Evolutionary conservation across 1,140 invertebrate genomes (phyloP), one percentile per base, ranked within the genome.

Genomic region (Bradynema listronoti): DNA sequence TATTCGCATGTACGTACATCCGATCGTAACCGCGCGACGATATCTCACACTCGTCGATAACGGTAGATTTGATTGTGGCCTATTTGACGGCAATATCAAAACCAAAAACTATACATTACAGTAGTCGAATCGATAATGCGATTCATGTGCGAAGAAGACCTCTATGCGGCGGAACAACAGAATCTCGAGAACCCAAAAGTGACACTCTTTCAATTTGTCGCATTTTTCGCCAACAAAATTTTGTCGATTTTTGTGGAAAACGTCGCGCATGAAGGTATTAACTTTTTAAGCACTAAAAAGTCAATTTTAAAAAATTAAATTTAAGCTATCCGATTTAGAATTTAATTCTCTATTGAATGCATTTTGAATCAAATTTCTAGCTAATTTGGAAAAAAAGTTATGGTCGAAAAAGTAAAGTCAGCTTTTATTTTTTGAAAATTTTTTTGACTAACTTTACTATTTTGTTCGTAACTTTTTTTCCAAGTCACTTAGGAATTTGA

Each of bases 241-340:
- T 47, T 69, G 5, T 33, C 52, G n/a, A 29, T 66, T 9, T 70
- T 65, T 51, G 41, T 70, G 11, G 68, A 70, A 39, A 70, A 69
- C 42, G 30, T 70, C 14, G 65, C 68, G 1, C 68, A 70, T 36
- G 68, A 70, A 66, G 63, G 63, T 66, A 63, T 2, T 16, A 32
- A 4, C n/a, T 5, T n/a, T 57, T 7, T n/a, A n/a, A n/a, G n/a
- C n/a, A n/a, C n/a, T n/a, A n/a, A n/a, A n/a, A n/a, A n/a, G 22
- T 7, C 41, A 25, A 11, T 54, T 53, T 54, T 49, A 56, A 24
- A 5, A 49, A 47, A 47, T 5, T 25, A n/a, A n/a, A n/a, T n/a
- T n/a, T n/a, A n/a, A n/a, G n/a, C n/a, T n/a, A n/a, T n/a, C n/a
- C n/a, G n/a, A n/a, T n/a, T n/a, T n/a, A n/a, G n/a, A n/a, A n/a